These are phyloP conservation scores for Eufriesea mexicana DNA, from an alignment of 1,140 invertebrate species.

Conservation along the genomic window DNA sequence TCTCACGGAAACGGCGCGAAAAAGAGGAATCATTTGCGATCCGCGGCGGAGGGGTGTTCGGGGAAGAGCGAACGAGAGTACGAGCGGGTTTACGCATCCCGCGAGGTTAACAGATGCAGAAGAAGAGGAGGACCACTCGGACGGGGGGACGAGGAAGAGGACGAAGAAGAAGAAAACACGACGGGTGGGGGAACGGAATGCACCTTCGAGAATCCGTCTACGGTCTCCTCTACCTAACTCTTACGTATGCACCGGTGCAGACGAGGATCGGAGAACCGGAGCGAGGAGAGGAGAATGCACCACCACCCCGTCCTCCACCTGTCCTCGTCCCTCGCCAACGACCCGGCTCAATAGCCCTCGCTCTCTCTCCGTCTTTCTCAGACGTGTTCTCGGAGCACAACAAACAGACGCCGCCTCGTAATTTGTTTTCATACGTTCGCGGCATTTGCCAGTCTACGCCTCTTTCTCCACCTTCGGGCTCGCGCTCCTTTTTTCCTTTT, in stretches of 20 bases:
- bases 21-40: not conserved
- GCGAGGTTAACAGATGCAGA: constrained; percentile 38
- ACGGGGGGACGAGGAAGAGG: constrained; percentile 27
- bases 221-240: constrained; percentile 59
- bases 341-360: not conserved
- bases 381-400: constrained; percentile 64
- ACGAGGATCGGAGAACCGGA: constrained; percentile 44
- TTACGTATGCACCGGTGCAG: constrained; percentile 60
- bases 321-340: not conserved
- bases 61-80: constrained; percentile 16
- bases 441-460: constrained; percentile 76
- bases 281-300: constrained; percentile 49
- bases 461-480: constrained; percentile 61
- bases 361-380: constrained; percentile 42
- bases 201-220: constrained; percentile 71
- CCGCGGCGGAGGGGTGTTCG: not conserved
- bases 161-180: constrained; percentile 47
- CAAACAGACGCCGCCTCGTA: constrained; percentile 81
- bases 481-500: constrained; percentile 36
- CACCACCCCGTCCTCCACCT: constrained; percentile 1
- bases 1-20: not conserved
- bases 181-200: constrained; percentile 72
- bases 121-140: constrained; percentile 12
- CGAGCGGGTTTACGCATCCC: constrained; percentile 49
- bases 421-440: constrained; percentile 81